Conservation (phyloP, 2,113 vertebrate species). For the Aviceda subcristata region DNA sequence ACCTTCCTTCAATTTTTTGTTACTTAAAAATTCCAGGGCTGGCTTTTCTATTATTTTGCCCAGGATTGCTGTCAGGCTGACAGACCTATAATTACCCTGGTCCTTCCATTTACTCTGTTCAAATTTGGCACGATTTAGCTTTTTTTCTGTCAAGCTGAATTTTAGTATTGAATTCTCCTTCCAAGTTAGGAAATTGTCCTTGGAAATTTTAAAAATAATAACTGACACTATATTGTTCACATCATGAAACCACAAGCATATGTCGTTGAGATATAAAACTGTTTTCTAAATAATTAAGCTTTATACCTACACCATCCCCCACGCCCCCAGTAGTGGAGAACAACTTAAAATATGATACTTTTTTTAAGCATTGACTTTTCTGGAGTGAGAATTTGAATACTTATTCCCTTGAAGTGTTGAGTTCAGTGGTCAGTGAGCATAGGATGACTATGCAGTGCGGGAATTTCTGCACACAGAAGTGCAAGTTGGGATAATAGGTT, state of each 20-base stretch:
- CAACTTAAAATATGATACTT: not conserved
- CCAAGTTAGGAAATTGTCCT: constrained; percentile 4
- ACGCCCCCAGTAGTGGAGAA: not conserved
- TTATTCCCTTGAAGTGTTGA: not conserved
- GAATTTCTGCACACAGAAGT: not conserved
- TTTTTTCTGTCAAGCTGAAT: not conserved
- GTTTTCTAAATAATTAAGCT: not conserved
- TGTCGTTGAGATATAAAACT: not conserved
- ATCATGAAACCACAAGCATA: not conserved
- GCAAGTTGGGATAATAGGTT: not conserved
- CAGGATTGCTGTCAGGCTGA: not conserved
- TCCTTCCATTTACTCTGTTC: not conserved
- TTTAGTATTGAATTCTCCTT: constrained; percentile 33
- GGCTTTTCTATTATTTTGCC: constrained; percentile 14
- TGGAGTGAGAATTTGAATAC: not conserved
- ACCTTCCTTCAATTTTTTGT: not conserved
- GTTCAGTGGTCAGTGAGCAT: not conserved
- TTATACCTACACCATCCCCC: too few species aligned
- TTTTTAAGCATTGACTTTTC: not conserved
- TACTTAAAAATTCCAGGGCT: not conserved
- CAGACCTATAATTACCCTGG: constrained; percentile 18
- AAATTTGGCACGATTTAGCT: not conserved
- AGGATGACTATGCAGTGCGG: not conserved
- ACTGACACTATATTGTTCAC: not conserved
- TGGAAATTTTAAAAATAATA: not conserved